Conservation (phyloP, 1,140 invertebrate species). For the Papilio polyxenes region DNA sequence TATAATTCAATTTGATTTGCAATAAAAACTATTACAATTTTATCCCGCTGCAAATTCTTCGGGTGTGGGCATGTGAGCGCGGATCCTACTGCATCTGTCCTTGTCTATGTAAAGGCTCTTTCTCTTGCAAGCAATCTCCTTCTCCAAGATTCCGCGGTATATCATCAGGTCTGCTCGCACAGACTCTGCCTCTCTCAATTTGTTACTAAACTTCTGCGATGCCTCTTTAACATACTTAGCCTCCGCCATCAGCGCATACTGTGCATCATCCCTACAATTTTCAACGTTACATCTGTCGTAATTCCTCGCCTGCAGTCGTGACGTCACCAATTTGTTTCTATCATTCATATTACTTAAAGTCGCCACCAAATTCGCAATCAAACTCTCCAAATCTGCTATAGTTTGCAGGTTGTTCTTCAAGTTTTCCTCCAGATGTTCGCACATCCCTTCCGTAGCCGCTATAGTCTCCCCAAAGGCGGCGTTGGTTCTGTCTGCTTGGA, state of each 20-base stretch:
- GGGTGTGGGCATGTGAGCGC: slow-evolving; percentile 85
- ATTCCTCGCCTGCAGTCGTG: slow-evolving; percentile 85
- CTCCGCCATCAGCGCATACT: slow-evolving; percentile 81
- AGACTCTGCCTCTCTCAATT: slow-evolving; percentile 83
- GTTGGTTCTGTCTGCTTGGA: slow-evolving; percentile 87
- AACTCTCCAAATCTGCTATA: slow-evolving; percentile 85
- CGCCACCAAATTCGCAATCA: slow-evolving; percentile 83
- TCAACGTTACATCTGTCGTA: slow-evolving; percentile 84
- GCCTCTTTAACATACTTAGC: slow-evolving; percentile 67
- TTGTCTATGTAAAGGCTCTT: slow-evolving; percentile 86
- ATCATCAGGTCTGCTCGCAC: slow-evolving; percentile 82
- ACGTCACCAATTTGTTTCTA: slow-evolving; percentile 87
- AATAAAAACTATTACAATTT: slow-evolving; percentile 10
- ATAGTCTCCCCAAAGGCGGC: slow-evolving; percentile 83
- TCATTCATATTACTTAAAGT: slow-evolving; percentile 83
- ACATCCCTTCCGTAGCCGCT: slow-evolving; percentile 83
- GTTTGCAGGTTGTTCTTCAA: slow-evolving; percentile 82
- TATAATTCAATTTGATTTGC: not conserved
- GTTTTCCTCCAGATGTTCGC: slow-evolving; percentile 84
- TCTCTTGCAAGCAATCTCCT: slow-evolving; percentile 86
- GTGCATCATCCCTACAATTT: slow-evolving; percentile 86
- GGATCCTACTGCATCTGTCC: slow-evolving; percentile 83
- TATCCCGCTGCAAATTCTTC: slow-evolving; percentile 80
- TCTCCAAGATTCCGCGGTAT: slow-evolving; percentile 83
- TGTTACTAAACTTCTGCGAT: slow-evolving; percentile 66